Conservation (phyloP, 2,797 vertebrate genomes). For the Melanotaenia boesemani region DNA sequence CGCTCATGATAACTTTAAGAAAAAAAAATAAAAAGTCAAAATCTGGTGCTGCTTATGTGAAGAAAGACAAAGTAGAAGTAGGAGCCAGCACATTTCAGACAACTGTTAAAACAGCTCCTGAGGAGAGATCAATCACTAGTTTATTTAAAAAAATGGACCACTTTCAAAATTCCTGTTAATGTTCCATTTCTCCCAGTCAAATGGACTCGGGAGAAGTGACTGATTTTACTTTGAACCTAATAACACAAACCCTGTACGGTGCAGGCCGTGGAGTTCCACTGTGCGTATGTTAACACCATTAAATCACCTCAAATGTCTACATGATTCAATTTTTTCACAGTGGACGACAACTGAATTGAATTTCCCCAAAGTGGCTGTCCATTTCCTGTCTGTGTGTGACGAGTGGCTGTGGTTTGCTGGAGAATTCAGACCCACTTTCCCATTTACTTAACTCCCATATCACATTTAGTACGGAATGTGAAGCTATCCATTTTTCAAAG, state of each 20-base stretch:
- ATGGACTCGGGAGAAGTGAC: slow-evolving; percentile 81
- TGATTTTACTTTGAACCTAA: slow-evolving; percentile 81
- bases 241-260: slow-evolving; percentile 74
- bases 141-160: slow-evolving; percentile 68
- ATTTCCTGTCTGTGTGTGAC: slow-evolving; percentile 84
- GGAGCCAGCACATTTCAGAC: slow-evolving; percentile 30
- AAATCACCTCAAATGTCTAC: slow-evolving; percentile 85
- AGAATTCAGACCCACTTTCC: slow-evolving; percentile 76
- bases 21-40: not conserved
- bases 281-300: slow-evolving; percentile 83
- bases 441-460: slow-evolving; percentile 73
- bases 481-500: slow-evolving; percentile 46
- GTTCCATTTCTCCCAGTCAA: slow-evolving; percentile 80
- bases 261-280: slow-evolving; percentile 70
- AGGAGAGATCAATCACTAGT: slow-evolving; percentile 71
- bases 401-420: slow-evolving; percentile 74
- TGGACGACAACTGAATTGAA: slow-evolving; percentile 82
- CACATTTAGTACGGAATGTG: slow-evolving; percentile 61
- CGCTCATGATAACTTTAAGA: slow-evolving; percentile 10
- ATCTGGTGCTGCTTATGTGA: slow-evolving; percentile 28
- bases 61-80: slow-evolving; percentile 36
- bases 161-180: slow-evolving; percentile 77
- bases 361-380: slow-evolving; percentile 86
- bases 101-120: slow-evolving; percentile 32
- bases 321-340: slow-evolving; percentile 85